phyloP scores from a whole-genome alignment of 2,888 invertebrate genomes.

The Metallyticus violacea region DNA sequence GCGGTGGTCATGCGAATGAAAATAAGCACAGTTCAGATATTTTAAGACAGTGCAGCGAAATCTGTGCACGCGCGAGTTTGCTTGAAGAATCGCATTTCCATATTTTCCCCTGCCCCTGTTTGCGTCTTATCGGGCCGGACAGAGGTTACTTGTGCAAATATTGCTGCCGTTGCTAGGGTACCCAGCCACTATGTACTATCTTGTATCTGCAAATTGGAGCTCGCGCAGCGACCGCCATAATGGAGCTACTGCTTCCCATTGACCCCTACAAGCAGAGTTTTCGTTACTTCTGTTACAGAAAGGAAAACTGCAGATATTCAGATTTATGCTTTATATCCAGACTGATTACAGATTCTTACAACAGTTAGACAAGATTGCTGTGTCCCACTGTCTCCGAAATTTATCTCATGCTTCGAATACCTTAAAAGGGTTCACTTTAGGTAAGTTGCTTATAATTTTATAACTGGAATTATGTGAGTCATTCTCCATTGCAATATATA shows the following conservation, averaged over 20 bases:
- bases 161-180: constrained; percentile 3
- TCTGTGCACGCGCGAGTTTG: background rate
- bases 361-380: no score
- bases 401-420: no score
- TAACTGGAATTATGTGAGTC: no score
- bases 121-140: constrained; percentile 19
- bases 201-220: background rate
- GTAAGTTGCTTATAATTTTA: no score
- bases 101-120: constrained; percentile 4
- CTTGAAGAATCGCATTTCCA: constrained; percentile 5
- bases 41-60: background rate
- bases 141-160: constrained; percentile 26
- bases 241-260: background rate
- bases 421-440: no score
- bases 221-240: background rate
- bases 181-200: background rate
- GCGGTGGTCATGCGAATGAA: no score
- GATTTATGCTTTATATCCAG: no score
- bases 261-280: background rate
- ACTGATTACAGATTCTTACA: no score
- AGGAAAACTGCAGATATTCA: background rate
- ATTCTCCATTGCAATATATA: no score
- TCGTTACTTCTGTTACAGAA: background rate
- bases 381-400: no score
- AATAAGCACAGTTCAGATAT: no score